Evolutionary conservation across 2,113 vertebrate genomes (phyloP).

Genomic region (Shinisaurus crocodilurus): DNA sequence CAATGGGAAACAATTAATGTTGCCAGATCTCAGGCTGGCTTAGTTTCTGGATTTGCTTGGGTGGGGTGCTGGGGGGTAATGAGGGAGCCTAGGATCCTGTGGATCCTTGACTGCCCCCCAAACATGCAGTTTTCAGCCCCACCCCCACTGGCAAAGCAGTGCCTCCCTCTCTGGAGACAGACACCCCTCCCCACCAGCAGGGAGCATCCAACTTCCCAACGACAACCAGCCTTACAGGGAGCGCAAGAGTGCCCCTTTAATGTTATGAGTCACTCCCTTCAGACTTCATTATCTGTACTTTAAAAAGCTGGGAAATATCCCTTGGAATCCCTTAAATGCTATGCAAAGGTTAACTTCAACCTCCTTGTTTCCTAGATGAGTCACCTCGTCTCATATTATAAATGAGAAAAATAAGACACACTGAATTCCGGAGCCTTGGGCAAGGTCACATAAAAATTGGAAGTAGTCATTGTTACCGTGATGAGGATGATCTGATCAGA

Average conservation of each 20-base stretch:
- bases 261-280: neutral
- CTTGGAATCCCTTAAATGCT: neutral
- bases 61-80: too few species aligned
- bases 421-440: neutral
- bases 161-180: too few species aligned
- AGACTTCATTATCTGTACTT: neutral
- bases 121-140: too few species aligned
- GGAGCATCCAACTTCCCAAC: neutral
- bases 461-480: neutral
- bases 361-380: neutral
- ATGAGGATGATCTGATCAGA: constrained; percentile 17
- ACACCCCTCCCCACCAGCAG: too few species aligned
- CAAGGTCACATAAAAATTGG: neutral
- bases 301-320: neutral
- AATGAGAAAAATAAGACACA: neutral
- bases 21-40: too few species aligned
- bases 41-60: too few species aligned
- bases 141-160: too few species aligned
- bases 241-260: neutral
- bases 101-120: too few species aligned
- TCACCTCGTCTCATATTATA: neutral
- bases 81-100: too few species aligned
- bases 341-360: neutral
- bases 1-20: too few species aligned
- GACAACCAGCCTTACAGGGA: neutral